Base-by-base conservation (phyloP, 2,888 invertebrate species). In the Andrena praecox region DNA sequence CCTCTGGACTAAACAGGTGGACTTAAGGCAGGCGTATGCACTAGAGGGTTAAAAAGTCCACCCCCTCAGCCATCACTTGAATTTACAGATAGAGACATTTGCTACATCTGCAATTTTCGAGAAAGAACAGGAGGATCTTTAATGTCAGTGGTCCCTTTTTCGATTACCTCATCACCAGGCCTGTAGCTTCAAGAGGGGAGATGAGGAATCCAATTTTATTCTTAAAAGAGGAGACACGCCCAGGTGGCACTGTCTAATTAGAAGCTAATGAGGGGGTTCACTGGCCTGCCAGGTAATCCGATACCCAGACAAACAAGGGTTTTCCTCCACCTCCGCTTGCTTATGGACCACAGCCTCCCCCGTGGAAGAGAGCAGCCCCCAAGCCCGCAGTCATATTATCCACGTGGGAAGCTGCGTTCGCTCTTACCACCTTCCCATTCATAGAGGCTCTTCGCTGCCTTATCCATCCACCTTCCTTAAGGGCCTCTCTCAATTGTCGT, bases 321-420 rank as follows among this genome's bases (percentile, higher is more conserved):
- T 90, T 90, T 91, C 88, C 88, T 87, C 78, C 79, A 75, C 72
- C 80, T 72, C 78, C 75, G 75, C 74, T 73, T 84, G 81, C 66
- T 83, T 75, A 80, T 79, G 85, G 84, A 85, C 85, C 84, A 73
- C 87, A 88, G 83, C 82, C 87, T 83, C 85, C 81, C 87, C 77
- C 82, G 80, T 77, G 27, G 56, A 64, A 75, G 48, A 75, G 82
- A 77, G 70, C 81, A 75, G 69, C 84, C 80, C 75, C 67, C 67
- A 20, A 64, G 88, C 93, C 93, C 93, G 91, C 92, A 93, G 93
- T 92, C 89, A 93, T 88, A 91, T 91, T 93, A 93, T 93, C 93
- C 93, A 93, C 93, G 93, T 93, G 93, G 92, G 93, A 93, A 93
- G 92, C 86, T 89, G 68, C 70, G 71, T 77, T 78, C 84, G 73